Conservation (phyloP, 2,797 vertebrate genomes). For the Cirrhinus mrigala region DNA sequence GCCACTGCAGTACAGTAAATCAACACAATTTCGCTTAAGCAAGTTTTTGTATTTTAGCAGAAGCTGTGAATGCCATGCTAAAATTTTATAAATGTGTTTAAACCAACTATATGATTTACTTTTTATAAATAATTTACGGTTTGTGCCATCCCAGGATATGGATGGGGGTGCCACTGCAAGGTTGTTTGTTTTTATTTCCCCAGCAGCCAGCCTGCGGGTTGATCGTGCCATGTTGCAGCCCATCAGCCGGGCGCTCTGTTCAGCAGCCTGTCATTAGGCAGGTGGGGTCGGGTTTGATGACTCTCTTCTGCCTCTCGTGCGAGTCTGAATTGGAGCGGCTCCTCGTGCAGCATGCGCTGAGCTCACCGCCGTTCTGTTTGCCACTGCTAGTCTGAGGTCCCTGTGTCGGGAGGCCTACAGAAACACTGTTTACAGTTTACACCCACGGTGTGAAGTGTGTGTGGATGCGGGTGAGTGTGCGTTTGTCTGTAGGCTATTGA, state of each 20-base stretch:
- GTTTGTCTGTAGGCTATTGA: slow-evolving; percentile 7
- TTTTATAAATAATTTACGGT: neutral
- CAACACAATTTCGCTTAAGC: neutral
- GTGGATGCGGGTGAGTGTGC: slow-evolving; percentile 20
- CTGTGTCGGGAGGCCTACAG: slow-evolving; percentile 23
- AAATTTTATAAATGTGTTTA: neutral
- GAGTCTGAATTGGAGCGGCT: slow-evolving; percentile 38
- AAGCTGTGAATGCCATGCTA: neutral
- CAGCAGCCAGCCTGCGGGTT: slow-evolving; percentile 6
- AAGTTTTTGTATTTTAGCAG: neutral
- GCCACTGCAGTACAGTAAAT: neutral
- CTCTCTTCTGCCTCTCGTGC: slow-evolving; percentile 34
- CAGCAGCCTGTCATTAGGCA: slow-evolving; percentile 46
- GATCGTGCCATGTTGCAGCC: slow-evolving; percentile 40
- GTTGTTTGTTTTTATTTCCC: slow-evolving; percentile 32
- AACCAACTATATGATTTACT: neutral
- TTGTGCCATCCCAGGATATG: slow-evolving; percentile 12
- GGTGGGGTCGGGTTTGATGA: slow-evolving; percentile 54
- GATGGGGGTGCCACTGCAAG: slow-evolving; percentile 3
- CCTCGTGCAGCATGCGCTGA: slow-evolving; percentile 27
- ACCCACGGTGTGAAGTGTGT: slow-evolving; percentile 30
- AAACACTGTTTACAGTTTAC: slow-evolving; percentile 50
- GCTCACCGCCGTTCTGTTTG: slow-evolving; percentile 56
- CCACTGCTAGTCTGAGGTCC: slow-evolving; percentile 54
- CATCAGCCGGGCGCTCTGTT: slow-evolving; percentile 43